These are phyloP conservation scores for Cyclura pinguis DNA, from an alignment of 2,797 vertebrate genomes.

Conservation along the genomic window DNA sequence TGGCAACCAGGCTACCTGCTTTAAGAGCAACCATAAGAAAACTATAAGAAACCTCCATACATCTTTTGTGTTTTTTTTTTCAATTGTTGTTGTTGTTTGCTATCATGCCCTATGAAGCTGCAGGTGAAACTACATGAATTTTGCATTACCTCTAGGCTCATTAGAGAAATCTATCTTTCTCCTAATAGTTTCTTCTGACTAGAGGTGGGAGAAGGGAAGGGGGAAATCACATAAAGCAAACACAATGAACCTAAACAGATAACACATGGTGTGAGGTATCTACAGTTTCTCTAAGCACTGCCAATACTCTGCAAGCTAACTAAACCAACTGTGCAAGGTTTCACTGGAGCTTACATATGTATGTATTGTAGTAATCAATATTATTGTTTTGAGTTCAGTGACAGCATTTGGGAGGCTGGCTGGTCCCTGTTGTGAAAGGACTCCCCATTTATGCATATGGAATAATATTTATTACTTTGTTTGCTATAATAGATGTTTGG, in stretches of 20 bases:
- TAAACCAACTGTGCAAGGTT: constrained; percentile 55
- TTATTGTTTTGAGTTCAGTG: constrained; percentile 14
- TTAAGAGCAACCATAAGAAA: constrained; percentile 61
- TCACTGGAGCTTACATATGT: constrained; percentile 12
- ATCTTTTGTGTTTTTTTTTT: constrained; percentile 11
- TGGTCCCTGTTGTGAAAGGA: constrained; percentile 15
- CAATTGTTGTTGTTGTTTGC: constrained; percentile 68
- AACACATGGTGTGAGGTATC: constrained; percentile 13
- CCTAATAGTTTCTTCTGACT: constrained; percentile 73
- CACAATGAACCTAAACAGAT: constrained; percentile 51
- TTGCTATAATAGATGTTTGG: not conserved
- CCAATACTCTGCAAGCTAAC: constrained; percentile 44
- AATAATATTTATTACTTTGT: constrained; percentile 31
- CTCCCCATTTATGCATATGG: not conserved
- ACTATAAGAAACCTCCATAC: constrained; percentile 50
- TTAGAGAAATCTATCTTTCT: constrained; percentile 75
- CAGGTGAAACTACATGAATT: constrained; percentile 79
- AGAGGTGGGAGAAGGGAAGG: constrained; percentile 30
- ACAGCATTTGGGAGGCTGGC: not conserved
- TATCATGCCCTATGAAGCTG: constrained; percentile 68
- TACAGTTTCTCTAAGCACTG: constrained; percentile 52
- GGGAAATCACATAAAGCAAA: constrained; percentile 27
- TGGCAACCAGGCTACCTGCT: constrained; percentile 72
- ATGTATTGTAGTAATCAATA: constrained; percentile 44
- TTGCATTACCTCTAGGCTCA: constrained; percentile 78